phyloP scores from a whole-genome alignment of 2,113 vertebrate species.

The Neolamprologus tretocephalus region DNA sequence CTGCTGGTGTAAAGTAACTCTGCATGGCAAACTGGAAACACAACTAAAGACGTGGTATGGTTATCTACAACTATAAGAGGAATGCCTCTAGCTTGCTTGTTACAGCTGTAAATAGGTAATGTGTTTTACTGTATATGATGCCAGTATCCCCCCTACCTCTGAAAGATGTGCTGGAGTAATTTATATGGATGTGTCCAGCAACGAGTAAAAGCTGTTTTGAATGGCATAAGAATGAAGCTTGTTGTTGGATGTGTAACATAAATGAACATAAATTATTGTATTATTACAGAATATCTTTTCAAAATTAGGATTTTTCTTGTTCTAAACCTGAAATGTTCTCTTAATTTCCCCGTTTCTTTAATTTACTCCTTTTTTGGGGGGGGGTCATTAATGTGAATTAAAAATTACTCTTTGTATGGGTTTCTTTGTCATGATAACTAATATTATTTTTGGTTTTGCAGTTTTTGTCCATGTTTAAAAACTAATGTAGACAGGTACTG shows the following conservation, averaged over 20 bases:
- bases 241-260: conserved; percentile 20
- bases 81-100: conserved; percentile 32
- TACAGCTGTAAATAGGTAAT: conserved; percentile 59
- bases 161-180: conserved; percentile 40
- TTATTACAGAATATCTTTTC: background rate
- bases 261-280: background rate
- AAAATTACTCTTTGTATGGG: background rate
- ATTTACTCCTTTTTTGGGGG: background rate
- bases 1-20: conserved; percentile 29
- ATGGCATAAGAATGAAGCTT: background rate
- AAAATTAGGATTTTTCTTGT: background rate
- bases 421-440: background rate
- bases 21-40: conserved; percentile 58
- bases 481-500: background rate
- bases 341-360: background rate
- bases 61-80: background rate
- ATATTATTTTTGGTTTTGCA: background rate
- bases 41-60: background rate
- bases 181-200: conserved; percentile 11
- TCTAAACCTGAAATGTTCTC: background rate
- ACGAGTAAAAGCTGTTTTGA: background rate
- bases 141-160: background rate
- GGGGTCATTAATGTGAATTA: background rate
- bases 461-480: background rate
- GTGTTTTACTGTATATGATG: conserved; percentile 36